Evolutionary conservation across 2,888 invertebrate species (phyloP), one percentile per base, ranked within the genome.

Genomic region (Dynastes tityus): DNA sequence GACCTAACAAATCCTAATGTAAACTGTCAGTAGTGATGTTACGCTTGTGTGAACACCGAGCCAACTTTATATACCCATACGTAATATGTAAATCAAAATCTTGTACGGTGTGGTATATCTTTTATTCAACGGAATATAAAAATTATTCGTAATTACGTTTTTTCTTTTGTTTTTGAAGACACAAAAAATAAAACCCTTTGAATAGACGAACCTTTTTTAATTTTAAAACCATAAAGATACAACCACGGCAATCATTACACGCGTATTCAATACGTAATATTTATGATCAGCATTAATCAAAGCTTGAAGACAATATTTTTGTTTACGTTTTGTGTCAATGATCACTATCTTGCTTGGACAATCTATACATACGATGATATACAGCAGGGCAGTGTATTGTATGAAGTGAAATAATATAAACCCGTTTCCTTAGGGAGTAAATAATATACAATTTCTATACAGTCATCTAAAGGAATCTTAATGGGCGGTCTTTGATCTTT

Each of bases 1-100:
- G 53, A 82, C 82, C 83, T 76, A 75, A 68, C 81, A 83, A 83
- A 83, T 82, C 83, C 82, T 82, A 83, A 83, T 83, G 83, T 79
- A 81, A 80, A 76, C 82, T 82, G 83, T 82, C 83, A 79, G 73
- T 79, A 79, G 77, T 45, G 51, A 80, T 82, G 51, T 78, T 80
- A 81, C 80, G 82, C 80, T 82, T 80, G 53, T 76, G 32, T 80
- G 81, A 64, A 78, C 80, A 40, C 45, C 32, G 40, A 68, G 53
- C 70, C 61, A 71, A 68, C 55, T 77, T 77, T 77, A 77, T 37
- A 55, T 32, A n/a, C 9, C 45, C 45, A 11, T 45, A 45, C 8
- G 11, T 45, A 45, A 45, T 45, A 68, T 70, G 77, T 55, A 77
- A 77, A 77, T 58, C 67, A 55, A 67, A 65, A 76, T 67, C 49